Evolutionary conservation across 1,140 invertebrate species (phyloP), one percentile per base, ranked within the genome.

Genomic region (Leptonema lineaticorne): DNA sequence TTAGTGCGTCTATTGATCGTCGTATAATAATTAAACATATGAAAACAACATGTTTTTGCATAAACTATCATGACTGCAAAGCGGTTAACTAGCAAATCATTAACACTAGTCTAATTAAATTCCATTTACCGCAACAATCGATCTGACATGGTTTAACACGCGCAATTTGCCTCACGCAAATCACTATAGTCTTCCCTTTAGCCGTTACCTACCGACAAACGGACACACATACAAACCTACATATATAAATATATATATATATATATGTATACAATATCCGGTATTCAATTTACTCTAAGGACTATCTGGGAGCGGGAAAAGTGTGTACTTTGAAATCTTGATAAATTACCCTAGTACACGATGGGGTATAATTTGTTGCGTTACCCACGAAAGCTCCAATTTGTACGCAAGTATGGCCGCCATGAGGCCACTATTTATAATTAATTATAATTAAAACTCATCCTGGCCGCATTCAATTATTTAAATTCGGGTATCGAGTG

Each of bases 271-370:
- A 11, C 37, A 16, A 41, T 37, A 16, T 41, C 26, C 7, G 20
- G 16, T 63, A 63, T 63, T 63, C 60, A 63, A 63, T 63, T 63
- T 63, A 63, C 8, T 8, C 30, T n/a, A 16, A 41, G 30, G n/a
- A n/a, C n/a, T n/a, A 41, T 1, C 9, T 1, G 37, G 16, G 37
- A 41, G 37, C 16, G 11, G 37, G 37, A 16, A 11, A 11, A n/a
- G n/a, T n/a, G n/a, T n/a, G n/a, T n/a, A n/a, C n/a, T n/a, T n/a
- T 18, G 2, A 26, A 24, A 63, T 37, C 60, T 45, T 63, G 60
- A 63, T 63, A 45, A 63, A 63, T 63, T 63, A 26, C 37, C 24
- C 11, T 37, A 22, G 60, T 37, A n/a, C 60, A 63, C 60, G 60
- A 63, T 63, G 22, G 41, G 14, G 60, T n/a, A n/a, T 37, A 33